These are phyloP conservation scores for Charanyca ferruginea DNA, from an alignment of 2,888 invertebrate genomes.

Conservation along the genomic window DNA sequence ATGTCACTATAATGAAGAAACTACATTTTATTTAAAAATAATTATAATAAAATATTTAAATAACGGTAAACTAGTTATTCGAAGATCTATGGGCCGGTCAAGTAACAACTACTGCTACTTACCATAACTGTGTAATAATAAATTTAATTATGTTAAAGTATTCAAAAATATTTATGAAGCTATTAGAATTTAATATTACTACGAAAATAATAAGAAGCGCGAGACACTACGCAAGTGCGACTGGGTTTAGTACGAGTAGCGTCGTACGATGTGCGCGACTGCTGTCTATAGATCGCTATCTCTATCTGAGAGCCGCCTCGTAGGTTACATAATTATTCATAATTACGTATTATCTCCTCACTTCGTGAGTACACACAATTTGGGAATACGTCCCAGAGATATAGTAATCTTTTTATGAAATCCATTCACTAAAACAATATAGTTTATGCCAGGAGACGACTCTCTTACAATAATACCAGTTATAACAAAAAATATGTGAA, in stretches of 20 bases:
- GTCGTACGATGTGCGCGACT: constrained; percentile 70
- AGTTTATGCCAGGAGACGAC: constrained; percentile 17
- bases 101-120: constrained; percentile 23
- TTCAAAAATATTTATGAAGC: constrained; percentile 5
- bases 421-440: constrained; percentile 47
- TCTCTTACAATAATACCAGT: constrained; percentile 18
- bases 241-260: constrained; percentile 35
- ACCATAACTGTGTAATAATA: constrained; percentile 34
- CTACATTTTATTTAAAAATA: constrained; percentile 5
- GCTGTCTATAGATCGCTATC: constrained; percentile 78
- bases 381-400: constrained; percentile 61
- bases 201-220: constrained; percentile 31
- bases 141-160: background rate
- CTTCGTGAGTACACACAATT: constrained; percentile 48
- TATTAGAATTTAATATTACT: constrained; percentile 4
- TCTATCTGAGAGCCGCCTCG: constrained; percentile 74
- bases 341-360: constrained; percentile 78
- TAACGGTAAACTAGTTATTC: background rate
- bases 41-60: constrained; percentile 20
- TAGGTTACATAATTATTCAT: constrained; percentile 83
- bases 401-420: constrained; percentile 59
- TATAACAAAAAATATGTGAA: constrained; percentile 26
- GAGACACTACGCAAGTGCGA: constrained; percentile 19
- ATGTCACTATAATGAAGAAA: constrained; percentile 34
- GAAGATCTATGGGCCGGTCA: background rate